These are phyloP conservation scores for Pachycephus smyrnensis DNA, from an alignment of 2,888 invertebrate species.

Conservation along the genomic window DNA sequence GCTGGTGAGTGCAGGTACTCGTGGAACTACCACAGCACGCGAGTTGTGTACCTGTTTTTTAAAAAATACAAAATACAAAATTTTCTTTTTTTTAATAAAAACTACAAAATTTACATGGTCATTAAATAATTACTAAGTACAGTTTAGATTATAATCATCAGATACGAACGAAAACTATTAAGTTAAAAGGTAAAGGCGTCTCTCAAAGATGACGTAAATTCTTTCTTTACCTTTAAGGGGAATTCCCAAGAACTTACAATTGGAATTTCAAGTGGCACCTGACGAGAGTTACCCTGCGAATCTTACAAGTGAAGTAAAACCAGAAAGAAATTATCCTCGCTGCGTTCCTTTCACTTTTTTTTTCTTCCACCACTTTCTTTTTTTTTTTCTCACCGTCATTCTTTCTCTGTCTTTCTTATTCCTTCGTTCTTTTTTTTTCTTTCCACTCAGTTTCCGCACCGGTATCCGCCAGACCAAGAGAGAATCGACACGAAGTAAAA, in stretches of 20 bases:
- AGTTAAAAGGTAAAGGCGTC: neutral
- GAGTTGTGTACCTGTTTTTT: neutral
- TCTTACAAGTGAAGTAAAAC: conserved; percentile 22
- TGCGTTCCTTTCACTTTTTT: neutral
- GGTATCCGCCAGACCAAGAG: neutral
- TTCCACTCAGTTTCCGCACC: neutral
- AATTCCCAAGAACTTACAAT: neutral
- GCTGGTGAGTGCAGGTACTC: neutral
- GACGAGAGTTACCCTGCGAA: neutral
- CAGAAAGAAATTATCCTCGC: conserved; percentile 35
- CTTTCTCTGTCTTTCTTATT: neutral
- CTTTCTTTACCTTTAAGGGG: neutral
- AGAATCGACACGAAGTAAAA: neutral
- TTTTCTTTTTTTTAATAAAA: no score
- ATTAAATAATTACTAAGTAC: no score
- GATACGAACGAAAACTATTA: neutral
- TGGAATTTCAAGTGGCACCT: neutral
- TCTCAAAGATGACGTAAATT: neutral
- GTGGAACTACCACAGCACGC: neutral
- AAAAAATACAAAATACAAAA: no score
- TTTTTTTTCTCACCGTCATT: neutral
- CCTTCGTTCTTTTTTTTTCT: neutral
- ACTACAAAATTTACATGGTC: neutral
- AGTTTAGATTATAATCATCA: no score
- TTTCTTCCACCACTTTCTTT: neutral